Base-by-base conservation (phyloP, 2,797 vertebrate genomes). In the Acrocephalus scirpaceus region DNA sequence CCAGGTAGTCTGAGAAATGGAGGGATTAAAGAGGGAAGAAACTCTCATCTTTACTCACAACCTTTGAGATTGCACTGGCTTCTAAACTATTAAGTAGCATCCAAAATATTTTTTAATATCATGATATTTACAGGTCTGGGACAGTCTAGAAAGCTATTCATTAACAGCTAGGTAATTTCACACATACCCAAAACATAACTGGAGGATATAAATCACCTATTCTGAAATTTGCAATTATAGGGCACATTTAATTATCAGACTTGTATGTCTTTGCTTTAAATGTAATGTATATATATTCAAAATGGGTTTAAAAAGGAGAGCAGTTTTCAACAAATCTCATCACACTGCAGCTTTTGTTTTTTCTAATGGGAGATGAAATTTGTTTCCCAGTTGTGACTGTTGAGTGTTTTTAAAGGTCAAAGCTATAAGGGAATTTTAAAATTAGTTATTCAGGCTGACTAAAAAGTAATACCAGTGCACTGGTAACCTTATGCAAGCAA, bases 321-420 rank as follows among this genome's bases (percentile, higher is more conserved):
- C 5, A 17, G 27, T 83, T 93, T 91, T 91, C 47, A 78, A 47
- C 36, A 79, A 77, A 82, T n/a, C 45, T 85, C 67, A 75, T 83
- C 58, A 54, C n/a, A 32, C 6, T 44, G 16, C 22, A 78, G 40
- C 11, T 80, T 86, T 88, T 92, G 47, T 30, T 95, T 67, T 75
- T 95, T 53, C 73, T 88, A 58, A 77, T 25, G 17, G 47, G 36
- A 94, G 11, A 18, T 75, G 73, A 86, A 88, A 75, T 88, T 86
- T 18, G 2, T 91, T 95, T 91, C 40, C 38, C 3, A 40, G 16
- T 65, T 88, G 47, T 91, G 58, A 83, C 9, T 65, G 27, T 47
- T 83, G 50, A 78, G 29, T 60, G 13, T 76, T 87, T 94, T 51
- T 67, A 90, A 94, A 94, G 91, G 79, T 78, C 73, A 93, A 69